Evolutionary conservation across 2,113 vertebrate genomes (phyloP), one percentile per base, ranked within the genome.

Genomic region (Lepisosteus osseus): DNA sequence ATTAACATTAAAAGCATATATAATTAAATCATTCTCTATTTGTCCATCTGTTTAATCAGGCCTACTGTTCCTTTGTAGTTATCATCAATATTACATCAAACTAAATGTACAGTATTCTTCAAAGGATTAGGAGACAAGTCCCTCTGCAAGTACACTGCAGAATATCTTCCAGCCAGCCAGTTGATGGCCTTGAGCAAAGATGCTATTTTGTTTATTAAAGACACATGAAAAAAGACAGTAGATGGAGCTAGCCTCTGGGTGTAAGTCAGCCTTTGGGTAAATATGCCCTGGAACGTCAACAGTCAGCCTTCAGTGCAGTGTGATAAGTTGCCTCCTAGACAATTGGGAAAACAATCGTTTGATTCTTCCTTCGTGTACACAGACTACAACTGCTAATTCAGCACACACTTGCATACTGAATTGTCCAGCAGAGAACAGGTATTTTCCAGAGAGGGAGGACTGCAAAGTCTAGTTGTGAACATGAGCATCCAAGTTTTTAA

Each of bases 21-120:
- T 66, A 74, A 67, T 68, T 59, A 14, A 1, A 70, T 6, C 68
- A 70, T 73, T 71, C 77, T n/a, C 47, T 13, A 45, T 47, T 71
- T 72, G 51, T 55, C 54, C 15, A 45, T 69, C 71, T 67, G 47
- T 76, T 61, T 40, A 63, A 47, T 11, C 73, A 83, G 85, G 83
- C 86, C 85, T 74, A 82, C 73, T 77, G 77, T 77, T 77, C 82
- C 79, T 72, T 63, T 44, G 69, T 70, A 51, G 47, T 51, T 9
- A 51, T 82, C 80, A 83, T 83, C 76, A 77, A 82, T 84, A 76
- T 78, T 83, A 55, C 78, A 83, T 79, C 69, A 65, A 67, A 71
- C 69, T 74, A 74, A 78, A 79, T 72, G 81, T 78, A 17, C 15
- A 17, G 15, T 17, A 29, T 80, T 77, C 83, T 86, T 51, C 47